Percentiles rank a stretch among this genome's conserved stretches.
These are phyloP conservation scores for Tuberolachnus salignus DNA, from an alignment of 2,888 invertebrate genomes.

Conservation along the genomic window DNA sequence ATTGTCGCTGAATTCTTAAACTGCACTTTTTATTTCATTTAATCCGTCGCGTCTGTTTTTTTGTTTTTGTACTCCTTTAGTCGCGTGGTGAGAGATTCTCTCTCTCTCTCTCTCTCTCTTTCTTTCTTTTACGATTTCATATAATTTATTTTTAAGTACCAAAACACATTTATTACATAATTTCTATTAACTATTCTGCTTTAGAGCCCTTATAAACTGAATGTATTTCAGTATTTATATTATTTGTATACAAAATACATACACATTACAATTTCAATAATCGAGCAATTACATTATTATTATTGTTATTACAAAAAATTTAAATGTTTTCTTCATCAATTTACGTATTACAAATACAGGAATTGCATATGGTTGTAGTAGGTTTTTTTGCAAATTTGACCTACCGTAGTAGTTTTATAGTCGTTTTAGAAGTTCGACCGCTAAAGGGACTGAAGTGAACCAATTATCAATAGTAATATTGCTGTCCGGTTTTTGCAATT, in stretches of 20 bases:
- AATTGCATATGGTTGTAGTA: too few relatives aligned
- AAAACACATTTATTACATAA: too few relatives aligned
- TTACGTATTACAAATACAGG: too few relatives aligned
- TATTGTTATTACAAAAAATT: slow-evolving; percentile 8
- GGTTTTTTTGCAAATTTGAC: background rate
- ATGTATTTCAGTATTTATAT: background rate
- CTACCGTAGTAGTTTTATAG: background rate
- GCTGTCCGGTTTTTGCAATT: slow-evolving; percentile 17
- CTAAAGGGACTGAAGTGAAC: slow-evolving; percentile 42
- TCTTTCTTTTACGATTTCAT: too few relatives aligned
- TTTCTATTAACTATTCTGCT: too few relatives aligned
- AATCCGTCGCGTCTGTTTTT: background rate
- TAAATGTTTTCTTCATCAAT: slow-evolving; percentile 12
- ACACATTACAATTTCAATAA: slow-evolving; percentile 1
- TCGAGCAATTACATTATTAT: background rate
- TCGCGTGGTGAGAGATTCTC: slow-evolving; percentile 17
- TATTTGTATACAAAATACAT: background rate
- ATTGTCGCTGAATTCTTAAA: too few relatives aligned
- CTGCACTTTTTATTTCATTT: too few relatives aligned
- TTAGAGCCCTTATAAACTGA: too few relatives aligned
- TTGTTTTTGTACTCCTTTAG: slow-evolving; percentile 1
- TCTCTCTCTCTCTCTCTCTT: background rate
- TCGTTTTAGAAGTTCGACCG: slow-evolving; percentile 1
- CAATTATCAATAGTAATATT: slow-evolving; percentile 44
- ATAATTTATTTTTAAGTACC: too few relatives aligned